Percentiles rank a stretch among this genome's conserved stretches.
Conservation (phyloP, 2,888 invertebrate genomes). For the Enchytraeus crypticus region DNA sequence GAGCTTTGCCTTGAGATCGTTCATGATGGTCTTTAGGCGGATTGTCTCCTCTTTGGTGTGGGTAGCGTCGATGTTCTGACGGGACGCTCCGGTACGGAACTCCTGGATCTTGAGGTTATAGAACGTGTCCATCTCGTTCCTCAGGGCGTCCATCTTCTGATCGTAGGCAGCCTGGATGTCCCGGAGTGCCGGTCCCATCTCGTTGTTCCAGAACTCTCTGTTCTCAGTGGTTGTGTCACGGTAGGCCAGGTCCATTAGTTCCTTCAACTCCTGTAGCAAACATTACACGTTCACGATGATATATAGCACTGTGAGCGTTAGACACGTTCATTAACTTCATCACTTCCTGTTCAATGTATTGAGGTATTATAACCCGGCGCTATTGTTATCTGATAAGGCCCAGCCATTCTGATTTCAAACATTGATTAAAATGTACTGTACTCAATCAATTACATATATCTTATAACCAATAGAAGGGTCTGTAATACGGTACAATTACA, state of each 20-base stretch:
- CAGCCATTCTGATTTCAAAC: too few species aligned
- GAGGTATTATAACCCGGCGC: too few species aligned
- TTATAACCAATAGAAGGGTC: too few species aligned
- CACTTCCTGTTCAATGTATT: too few species aligned
- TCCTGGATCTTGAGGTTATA: conserved; percentile 53
- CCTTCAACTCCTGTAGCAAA: conserved; percentile 48
- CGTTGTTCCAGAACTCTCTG: conserved; percentile 54
- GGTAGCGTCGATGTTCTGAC: conserved; percentile 50
- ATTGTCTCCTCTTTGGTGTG: conserved; percentile 51
- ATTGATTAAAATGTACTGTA: too few species aligned
- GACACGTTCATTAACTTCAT: too few species aligned
- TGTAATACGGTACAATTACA: too few species aligned
- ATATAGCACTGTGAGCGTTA: too few species aligned
- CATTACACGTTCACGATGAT: too few species aligned
- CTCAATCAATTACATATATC: too few species aligned
- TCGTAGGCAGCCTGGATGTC: conserved; percentile 53
- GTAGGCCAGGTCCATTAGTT: conserved; percentile 50
- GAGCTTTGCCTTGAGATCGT: conserved; percentile 49
- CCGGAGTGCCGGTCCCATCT: conserved; percentile 50
- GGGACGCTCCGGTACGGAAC: conserved; percentile 50
- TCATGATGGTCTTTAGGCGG: conserved; percentile 48
- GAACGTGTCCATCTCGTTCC: conserved; percentile 51
- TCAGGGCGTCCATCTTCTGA: conserved; percentile 47
- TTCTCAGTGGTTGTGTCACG: conserved; percentile 53
- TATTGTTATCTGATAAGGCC: too few species aligned